Evolutionary conservation across 2,888 invertebrate species (phyloP), one percentile per base, ranked within the genome.

Genomic region (Prosopocoilus inquinatus): DNA sequence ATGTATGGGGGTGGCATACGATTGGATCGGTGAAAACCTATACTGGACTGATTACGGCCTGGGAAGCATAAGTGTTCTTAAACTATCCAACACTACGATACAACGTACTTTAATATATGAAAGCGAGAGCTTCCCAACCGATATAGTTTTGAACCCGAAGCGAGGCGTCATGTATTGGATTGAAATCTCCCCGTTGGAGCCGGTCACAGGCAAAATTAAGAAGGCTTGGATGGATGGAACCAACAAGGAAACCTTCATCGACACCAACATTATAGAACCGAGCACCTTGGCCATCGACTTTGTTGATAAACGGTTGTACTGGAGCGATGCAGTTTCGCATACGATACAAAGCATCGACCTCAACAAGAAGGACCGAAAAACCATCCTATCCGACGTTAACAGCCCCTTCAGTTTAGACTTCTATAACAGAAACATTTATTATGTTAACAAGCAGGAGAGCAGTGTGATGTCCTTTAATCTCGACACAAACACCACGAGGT

Each of bases 1-100:
- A 71, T 86, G 86, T 67, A 87, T 89, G 67, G 89, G 90, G 3
- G 74, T 94, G 60, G 91, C 92, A 35, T 83, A 91, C 53, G 94
- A 95, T 77, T 92, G 91, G 90, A 82, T 91, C 70, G 87, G 88
- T 55, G 76, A 82, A 55, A 91, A 93, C 78, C 74, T 95, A 54
- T 95, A 90, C 79, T 94, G 92, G 90, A 89, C 90, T 49, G 90
- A 90, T 76, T 47, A 48, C 4, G 85, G 84, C 51, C 78, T 85
- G 62, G 84, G 86, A 53, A 81, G 81, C 49, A 82, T 94, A 60
- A 84, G 81, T 67, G 91, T 89, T 34, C 84, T 88, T 43, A 84
- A 82, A 34, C 72, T 91, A 56, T 79, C 80, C 28, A 82, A 84
- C 67, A 76, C 83, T 36, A 78, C 78, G 47, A 75, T 81, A 54